Evolutionary conservation across 1,140 invertebrate species (phyloP), one percentile per base, ranked within the genome.

Genomic region (Drosophila arawakana): DNA sequence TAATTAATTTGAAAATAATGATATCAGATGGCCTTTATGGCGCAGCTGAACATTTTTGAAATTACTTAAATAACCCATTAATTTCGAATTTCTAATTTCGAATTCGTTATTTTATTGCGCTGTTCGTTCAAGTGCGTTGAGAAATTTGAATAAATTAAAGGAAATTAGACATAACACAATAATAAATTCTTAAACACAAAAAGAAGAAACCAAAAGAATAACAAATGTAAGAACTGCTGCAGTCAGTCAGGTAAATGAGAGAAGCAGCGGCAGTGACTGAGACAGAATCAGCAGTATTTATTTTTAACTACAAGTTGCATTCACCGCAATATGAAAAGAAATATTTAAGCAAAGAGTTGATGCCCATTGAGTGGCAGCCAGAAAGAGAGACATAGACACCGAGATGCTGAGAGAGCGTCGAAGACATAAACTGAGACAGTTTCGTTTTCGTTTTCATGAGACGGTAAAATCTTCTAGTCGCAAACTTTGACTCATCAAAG

Each of bases 401-500:
- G 52, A 54, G 41, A 65, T 73, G 47, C 11, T 50, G 54, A 55
- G 43, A 58, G 39, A 15, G 25, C 10, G 41, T 34, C 9, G 11
- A 39, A 35, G 18, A 57, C 10, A 43, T 21, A 54, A 55, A 73
- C 34, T 60, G 57, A 71, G 67, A 76, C 62, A 78, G 68, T 84
- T 84, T 84, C 67, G 82, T 73, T 85, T 85, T 85, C 81, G 55
- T 85, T 85, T 85, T 81, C 81, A 81, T 81, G 47, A 60, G 79
- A 76, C 67, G 73, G 71, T 85, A 73, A 85, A 75, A 50, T 70
- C 52, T 50, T 43, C 41, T 85, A 65, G 60, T 25, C 58, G 67
- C 62, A 21, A 41, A 67, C 73, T 76, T 80, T 80, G 73, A 72
- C 57, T 73, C 73, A 80, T 71, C 50, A n/a, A 35, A 72, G 41